phyloP scores from a whole-genome alignment of 2,113 vertebrate species.

The Tonatia bakeri region DNA sequence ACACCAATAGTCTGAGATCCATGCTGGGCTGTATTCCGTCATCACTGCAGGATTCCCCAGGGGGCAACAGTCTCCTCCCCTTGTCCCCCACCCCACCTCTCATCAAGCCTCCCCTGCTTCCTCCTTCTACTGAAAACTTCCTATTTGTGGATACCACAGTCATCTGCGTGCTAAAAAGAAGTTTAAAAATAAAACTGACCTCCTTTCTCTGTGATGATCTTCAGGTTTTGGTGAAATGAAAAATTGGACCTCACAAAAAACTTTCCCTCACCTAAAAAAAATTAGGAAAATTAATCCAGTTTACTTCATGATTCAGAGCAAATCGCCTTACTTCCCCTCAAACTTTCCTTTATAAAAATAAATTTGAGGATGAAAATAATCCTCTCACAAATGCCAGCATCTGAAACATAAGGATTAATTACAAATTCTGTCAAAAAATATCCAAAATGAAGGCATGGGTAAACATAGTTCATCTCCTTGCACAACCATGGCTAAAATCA shows the following conservation, averaged over 20 bases:
- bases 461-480: too few relatives aligned
- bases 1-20: background rate
- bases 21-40: background rate
- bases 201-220: background rate
- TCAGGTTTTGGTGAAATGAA: background rate
- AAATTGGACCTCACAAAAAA: background rate
- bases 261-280: background rate
- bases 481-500: too few relatives aligned
- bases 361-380: background rate
- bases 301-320: background rate
- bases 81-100: background rate
- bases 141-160: background rate
- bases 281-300: background rate
- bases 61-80: background rate
- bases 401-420: background rate
- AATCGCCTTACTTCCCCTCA: background rate
- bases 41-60: background rate
- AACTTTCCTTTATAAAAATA: background rate
- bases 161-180: background rate
- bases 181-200: background rate
- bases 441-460: too few relatives aligned
- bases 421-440: background rate
- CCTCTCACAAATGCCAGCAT: background rate
- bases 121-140: background rate
- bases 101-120: background rate